phyloP scores from a whole-genome alignment of 2,888 invertebrate genomes.

The Norana najaformis region DNA sequence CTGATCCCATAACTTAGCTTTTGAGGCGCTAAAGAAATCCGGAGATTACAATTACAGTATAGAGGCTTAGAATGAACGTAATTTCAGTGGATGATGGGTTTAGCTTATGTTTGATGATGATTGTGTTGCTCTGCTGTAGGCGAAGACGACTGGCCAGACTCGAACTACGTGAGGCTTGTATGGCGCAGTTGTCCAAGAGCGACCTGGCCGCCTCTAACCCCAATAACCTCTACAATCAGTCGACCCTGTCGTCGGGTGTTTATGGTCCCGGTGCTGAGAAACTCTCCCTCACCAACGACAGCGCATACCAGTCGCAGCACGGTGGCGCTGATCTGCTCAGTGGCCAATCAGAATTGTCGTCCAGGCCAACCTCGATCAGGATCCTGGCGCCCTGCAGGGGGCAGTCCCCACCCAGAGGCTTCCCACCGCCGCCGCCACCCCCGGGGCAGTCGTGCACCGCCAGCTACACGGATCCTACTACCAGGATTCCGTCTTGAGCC shows the following conservation, averaged over 20 bases:
- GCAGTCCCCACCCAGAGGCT: background rate
- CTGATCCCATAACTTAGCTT: no score
- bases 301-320: conserved; percentile 16
- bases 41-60: no score
- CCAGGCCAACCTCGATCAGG: conserved; percentile 15
- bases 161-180: background rate
- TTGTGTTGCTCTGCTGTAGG: background rate
- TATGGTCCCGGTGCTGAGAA: background rate
- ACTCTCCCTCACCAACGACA: conserved; percentile 9
- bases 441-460: background rate
- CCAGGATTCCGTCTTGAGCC: background rate
- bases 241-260: background rate
- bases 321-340: background rate
- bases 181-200: background rate
- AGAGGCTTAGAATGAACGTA: no score
- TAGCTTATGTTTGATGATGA: background rate
- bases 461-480: background rate
- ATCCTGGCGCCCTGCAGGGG: conserved; percentile 8
- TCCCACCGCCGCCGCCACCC: conserved; percentile 19
- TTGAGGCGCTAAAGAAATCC: no score
- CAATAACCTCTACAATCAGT: conserved; percentile 20
- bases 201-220: conserved; percentile 8
- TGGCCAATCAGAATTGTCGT: background rate
- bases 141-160: background rate
- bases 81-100: background rate